Percentiles rank a stretch among this genome's conserved stretches.
Conservation (phyloP, 2,888 invertebrate species). For the Resseliella maxima region DNA sequence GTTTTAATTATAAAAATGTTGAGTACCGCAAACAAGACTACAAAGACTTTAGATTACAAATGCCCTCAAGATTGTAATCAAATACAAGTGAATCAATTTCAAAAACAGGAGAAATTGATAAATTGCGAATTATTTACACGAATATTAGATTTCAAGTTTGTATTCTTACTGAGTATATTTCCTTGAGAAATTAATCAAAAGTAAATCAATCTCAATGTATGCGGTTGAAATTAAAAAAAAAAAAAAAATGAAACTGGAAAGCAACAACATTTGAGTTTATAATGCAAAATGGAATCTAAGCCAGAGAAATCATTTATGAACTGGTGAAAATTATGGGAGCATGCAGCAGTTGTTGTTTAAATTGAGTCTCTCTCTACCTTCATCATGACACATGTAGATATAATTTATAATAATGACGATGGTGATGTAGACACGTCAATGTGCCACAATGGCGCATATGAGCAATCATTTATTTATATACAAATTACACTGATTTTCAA, state of each 20-base stretch:
- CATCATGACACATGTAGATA: too few relatives aligned
- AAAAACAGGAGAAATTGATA: neutral
- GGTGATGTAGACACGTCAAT: neutral
- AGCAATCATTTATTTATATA: constrained; percentile 36
- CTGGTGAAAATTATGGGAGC: neutral
- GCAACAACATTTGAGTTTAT: neutral
- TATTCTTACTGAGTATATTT: too few relatives aligned
- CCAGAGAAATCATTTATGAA: neutral
- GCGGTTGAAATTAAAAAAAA: neutral
- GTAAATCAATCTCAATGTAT: neutral
- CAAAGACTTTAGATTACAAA: neutral
- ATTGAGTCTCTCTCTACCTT: too few relatives aligned
- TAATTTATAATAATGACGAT: neutral
- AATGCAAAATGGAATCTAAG: neutral
- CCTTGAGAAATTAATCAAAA: neutral
- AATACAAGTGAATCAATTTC: neutral
- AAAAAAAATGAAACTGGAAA: neutral
- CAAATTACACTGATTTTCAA: constrained; percentile 21
- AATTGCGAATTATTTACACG: too few relatives aligned
- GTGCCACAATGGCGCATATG: neutral
- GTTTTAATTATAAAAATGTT: neutral
- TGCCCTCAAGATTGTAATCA: neutral
- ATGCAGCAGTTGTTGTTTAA: too few relatives aligned
- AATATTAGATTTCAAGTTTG: too few relatives aligned
- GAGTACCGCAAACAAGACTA: too few relatives aligned